A percentile compares a stretch with the other conserved stretches of the same genome.
Conservation (phyloP, 2,113 vertebrate species). For the Rafetus swinhoei region DNA sequence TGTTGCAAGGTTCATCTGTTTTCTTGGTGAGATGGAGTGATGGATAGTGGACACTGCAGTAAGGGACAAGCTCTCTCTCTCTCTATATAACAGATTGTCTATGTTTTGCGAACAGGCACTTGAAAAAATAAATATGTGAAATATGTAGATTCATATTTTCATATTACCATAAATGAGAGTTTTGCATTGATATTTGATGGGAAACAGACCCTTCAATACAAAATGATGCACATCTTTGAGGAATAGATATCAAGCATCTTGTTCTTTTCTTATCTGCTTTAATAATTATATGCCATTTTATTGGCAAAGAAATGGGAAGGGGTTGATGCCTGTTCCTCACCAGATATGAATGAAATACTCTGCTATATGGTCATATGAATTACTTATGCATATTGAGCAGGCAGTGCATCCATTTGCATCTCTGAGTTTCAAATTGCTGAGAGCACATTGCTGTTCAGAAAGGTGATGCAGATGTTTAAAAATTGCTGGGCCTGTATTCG, state of each 20-base stretch:
- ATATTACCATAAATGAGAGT: not conserved
- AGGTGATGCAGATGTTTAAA: not conserved
- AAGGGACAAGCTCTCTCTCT: no score
- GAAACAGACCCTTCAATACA: not conserved
- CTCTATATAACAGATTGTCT: not conserved
- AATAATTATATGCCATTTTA: not conserved
- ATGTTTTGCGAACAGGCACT: not conserved
- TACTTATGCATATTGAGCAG: not conserved
- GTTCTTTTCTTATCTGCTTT: not conserved
- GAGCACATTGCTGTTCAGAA: not conserved
- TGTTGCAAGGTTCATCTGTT: constrained; percentile 31
- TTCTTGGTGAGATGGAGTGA: not conserved
- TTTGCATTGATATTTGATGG: not conserved
- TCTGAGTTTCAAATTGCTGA: not conserved
- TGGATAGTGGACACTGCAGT: not conserved
- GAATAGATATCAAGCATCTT: not conserved
- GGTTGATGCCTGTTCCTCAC: not conserved
- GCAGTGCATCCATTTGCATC: not conserved
- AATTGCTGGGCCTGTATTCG: not conserved
- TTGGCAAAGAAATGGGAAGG: not conserved
- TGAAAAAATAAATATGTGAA: not conserved
- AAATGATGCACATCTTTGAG: not conserved
- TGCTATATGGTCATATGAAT: not conserved
- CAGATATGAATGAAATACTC: not conserved
- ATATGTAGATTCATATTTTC: not conserved